These are phyloP conservation scores for Sebastes matsubarae DNA, from an alignment of 2,797 vertebrate species.

Conservation along the genomic window DNA sequence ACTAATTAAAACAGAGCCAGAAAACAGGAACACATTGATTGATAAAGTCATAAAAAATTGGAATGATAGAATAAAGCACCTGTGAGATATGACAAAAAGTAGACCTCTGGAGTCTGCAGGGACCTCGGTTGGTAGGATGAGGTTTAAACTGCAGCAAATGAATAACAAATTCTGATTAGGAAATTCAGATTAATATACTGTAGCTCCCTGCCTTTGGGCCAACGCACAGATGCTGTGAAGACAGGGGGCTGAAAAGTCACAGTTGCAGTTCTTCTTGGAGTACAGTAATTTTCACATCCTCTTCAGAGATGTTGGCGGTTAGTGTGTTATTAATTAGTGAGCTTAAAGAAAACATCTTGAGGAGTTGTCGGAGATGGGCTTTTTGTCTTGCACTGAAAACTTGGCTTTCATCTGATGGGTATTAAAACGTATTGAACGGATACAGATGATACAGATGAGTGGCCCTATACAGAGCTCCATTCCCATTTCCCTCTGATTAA, in stretches of 20 bases:
- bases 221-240: not conserved
- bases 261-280: conserved; percentile 32
- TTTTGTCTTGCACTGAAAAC: conserved; percentile 41
- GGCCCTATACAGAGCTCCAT: conserved; percentile 27
- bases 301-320: not conserved
- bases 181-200: conserved; percentile 1
- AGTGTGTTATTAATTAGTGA: conserved; percentile 49
- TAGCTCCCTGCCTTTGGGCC: not conserved
- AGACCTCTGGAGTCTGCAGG: too few relatives aligned
- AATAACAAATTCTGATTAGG: conserved; percentile 21
- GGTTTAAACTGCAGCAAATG: not conserved
- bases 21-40: too few relatives aligned
- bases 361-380: conserved; percentile 4
- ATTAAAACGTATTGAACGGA: conserved; percentile 48
- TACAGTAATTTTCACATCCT: conserved; percentile 27
- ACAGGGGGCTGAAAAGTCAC: conserved; percentile 2
- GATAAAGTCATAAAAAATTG: too few relatives aligned
- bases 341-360: conserved; percentile 1
- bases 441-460: conserved; percentile 52
- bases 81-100: too few relatives aligned
- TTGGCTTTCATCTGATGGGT: conserved; percentile 50
- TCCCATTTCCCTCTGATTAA: conserved; percentile 61
- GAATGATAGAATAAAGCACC: too few relatives aligned
- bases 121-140: too few relatives aligned
- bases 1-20: too few relatives aligned